Evolutionary conservation across 2,888 invertebrate species (phyloP), one percentile per base, ranked within the genome.

Genomic region (Diarsia brunnea): DNA sequence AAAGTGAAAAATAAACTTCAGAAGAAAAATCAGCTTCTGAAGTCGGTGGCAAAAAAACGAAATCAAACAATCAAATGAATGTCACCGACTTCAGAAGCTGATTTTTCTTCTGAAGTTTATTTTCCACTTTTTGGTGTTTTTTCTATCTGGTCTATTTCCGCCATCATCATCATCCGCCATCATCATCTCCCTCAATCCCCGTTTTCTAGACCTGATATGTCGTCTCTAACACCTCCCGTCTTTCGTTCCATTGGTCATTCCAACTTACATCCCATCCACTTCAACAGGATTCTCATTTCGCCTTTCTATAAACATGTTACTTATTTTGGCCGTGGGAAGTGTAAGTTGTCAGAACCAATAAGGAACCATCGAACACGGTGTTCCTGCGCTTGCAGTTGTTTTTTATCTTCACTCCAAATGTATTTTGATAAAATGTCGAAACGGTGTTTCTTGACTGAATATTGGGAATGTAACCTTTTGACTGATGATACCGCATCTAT

Each of bases 351-450:
- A 38, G 16, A 61, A 55, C 68, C 45, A n/a, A 65, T 47, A 77
- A 47, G 78, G 78, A 10, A 66, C 55, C 66, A 16, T 47, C 38
- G 75, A 19, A 24, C 21, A 24, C 8, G 65, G 21, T 31, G 47
- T 24, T 51, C 24, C 16, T 66, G 53, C 16, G 5, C 21, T 24
- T 66, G 12, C 1, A n/a, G 45, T 78, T 78, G n/a, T n/a, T 74
- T 73, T 73, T 21, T 38, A 38, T 12, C 49, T 49, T 60, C 24
- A 12, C 5, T 10, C 8, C 10, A 21, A 74, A 49, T 43, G 5
- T 60, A n/a, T 60, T 16, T 27, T 38, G 58, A 21, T 27, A 24
- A 2, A 3, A 38, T 61, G n/a, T 7, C 49, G 53, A 51, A 75
- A n/a, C n/a, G 19, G 2, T 8, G 8, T 69, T n/a, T 47, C 19